These are phyloP conservation scores for Drosophila engyochracea DNA, from an alignment of 2,888 invertebrate species.

Conservation along the genomic window DNA sequence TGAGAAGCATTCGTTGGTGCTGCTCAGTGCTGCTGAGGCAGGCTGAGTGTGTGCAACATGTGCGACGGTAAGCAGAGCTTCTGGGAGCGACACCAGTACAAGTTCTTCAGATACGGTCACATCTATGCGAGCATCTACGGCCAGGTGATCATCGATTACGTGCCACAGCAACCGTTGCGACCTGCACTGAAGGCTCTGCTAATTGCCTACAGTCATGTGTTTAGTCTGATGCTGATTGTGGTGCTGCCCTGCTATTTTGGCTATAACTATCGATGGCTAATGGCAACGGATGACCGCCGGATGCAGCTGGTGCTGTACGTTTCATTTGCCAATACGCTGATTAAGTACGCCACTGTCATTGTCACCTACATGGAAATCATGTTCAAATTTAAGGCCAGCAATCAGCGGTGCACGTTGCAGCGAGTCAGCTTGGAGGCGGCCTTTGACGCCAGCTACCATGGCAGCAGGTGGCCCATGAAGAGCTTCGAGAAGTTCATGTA, in stretches of 20 bases:
- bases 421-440: constrained; percentile 65
- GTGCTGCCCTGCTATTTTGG: constrained; percentile 70
- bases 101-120: constrained; percentile 75
- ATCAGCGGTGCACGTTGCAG: constrained; percentile 55
- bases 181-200: constrained; percentile 48
- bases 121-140: constrained; percentile 76
- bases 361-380: constrained; percentile 74
- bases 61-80: constrained; percentile 49
- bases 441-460: constrained; percentile 44
- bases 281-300: constrained; percentile 56
- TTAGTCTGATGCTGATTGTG: constrained; percentile 67
- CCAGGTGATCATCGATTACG: constrained; percentile 75
- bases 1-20: neutral
- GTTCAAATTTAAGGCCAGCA: constrained; percentile 65
- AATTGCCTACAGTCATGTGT: constrained; percentile 65
- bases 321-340: constrained; percentile 70
- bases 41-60: constrained; percentile 21
- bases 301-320: constrained; percentile 72
- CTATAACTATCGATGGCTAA: constrained; percentile 57
- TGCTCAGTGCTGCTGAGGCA: constrained; percentile 19
- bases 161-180: constrained; percentile 60
- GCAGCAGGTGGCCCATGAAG: constrained; percentile 42
- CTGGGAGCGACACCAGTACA: constrained; percentile 75
- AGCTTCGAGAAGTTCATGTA: constrained; percentile 72
- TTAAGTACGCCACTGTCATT: constrained; percentile 75